phyloP scores from a whole-genome alignment of 2,797 vertebrate species.

The Limnodromus scolopaceus region DNA sequence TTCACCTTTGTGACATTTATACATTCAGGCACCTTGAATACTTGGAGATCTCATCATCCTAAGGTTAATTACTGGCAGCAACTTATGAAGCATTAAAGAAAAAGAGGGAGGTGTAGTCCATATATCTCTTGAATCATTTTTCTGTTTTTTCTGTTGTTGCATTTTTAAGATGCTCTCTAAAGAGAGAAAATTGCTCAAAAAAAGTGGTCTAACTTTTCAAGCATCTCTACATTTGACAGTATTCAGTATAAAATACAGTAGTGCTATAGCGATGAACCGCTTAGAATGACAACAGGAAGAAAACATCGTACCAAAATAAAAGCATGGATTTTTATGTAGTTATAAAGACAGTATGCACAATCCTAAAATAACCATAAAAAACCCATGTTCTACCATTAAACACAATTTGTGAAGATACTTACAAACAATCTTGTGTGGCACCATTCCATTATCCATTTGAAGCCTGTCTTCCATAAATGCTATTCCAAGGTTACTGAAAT shows the following conservation, averaged over 20 bases:
- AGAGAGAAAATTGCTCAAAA: background rate
- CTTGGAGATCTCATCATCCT: background rate
- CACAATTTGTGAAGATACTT: slow-evolving; percentile 60
- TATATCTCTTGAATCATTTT: background rate
- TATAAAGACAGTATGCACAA: background rate
- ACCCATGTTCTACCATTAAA: rapidly evolving
- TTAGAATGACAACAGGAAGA: background rate
- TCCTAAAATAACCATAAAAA: background rate
- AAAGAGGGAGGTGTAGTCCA: background rate
- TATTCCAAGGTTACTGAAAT: slow-evolving; percentile 91
- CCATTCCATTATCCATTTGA: slow-evolving; percentile 88
- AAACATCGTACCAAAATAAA: background rate
- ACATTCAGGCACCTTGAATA: background rate
- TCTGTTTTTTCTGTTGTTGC: background rate
- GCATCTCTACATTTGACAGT: background rate
- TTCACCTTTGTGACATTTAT: background rate
- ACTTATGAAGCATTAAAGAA: background rate
- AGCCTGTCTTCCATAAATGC: slow-evolving; percentile 95
- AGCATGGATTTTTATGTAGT: rapidly evolving
- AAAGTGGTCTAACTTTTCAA: background rate
- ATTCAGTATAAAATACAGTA: background rate
- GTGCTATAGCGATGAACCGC: background rate
- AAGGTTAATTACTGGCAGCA: background rate
- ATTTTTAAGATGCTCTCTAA: background rate
- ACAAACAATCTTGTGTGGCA: slow-evolving; percentile 92